These are phyloP conservation scores for Ciconia boyciana DNA, from an alignment of 2,113 vertebrate genomes.

Conservation along the genomic window DNA sequence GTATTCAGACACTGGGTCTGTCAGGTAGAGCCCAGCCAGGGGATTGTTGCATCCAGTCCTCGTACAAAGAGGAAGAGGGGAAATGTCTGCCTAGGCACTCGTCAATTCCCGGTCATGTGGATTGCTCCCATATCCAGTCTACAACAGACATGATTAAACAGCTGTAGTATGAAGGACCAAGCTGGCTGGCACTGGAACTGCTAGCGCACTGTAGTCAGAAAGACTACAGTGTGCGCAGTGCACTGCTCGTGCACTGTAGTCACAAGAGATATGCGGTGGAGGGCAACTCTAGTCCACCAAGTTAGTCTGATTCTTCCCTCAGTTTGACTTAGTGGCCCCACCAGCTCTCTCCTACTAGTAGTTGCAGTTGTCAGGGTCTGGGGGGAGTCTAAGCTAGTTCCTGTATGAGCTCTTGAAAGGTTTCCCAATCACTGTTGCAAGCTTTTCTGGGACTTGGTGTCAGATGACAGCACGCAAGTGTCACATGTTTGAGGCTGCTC, in stretches of 20 bases:
- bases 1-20: neutral
- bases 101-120: neutral
- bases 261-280: fast-evolving
- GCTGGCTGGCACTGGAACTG: neutral
- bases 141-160: neutral
- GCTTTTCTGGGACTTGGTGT: conserved; percentile 52
- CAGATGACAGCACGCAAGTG: conserved; percentile 42
- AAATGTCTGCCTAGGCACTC: neutral
- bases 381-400: neutral
- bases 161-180: neutral
- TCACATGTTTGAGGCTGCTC: conserved; percentile 37
- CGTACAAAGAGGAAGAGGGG: neutral
- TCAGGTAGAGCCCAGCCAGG: neutral
- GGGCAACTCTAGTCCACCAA: neutral
- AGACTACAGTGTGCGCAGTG: neutral
- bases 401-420: neutral
- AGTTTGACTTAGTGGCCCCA: neutral
- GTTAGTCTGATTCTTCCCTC: neutral
- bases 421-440: conserved; percentile 21
- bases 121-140: neutral
- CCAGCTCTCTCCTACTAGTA: neutral
- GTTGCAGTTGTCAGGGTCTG: neutral
- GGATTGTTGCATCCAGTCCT: neutral
- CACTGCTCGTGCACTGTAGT: neutral
- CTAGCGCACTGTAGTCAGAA: neutral